Evolutionary conservation across 2,113 vertebrate species (phyloP), one percentile per base, ranked within the genome.

Genomic region (Coturnix japonica): DNA sequence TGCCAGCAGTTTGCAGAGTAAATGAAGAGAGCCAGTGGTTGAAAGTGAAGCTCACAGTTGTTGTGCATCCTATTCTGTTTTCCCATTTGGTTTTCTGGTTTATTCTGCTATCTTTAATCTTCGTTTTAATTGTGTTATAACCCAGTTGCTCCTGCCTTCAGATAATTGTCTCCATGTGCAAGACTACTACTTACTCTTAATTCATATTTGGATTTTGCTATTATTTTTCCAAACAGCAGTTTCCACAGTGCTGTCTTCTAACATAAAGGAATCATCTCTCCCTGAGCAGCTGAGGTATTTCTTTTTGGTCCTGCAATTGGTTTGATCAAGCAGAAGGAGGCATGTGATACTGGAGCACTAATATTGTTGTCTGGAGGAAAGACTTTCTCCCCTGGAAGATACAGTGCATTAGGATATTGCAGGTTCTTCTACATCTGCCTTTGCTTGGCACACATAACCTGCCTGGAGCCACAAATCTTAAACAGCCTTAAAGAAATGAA

Each of bases 281-380:
- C 25, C 13, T 61, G n/a, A 83, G 37, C 31, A 75, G 13, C 51
- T 91, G 65, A 88, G 66, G 51, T 93, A 51, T 75, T 86, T 91
- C 39, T 80, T 13, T 89, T 85, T 2, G 1, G 43, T 85, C 64
- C 31, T 53, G 44, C 87, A 64, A 74, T 39, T 61, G 30, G 47
- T 78, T 85, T 90, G 63, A 85, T 92, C 75, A 85, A 72, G 64
- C 46, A 89, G 76, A 93, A 83, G 63, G 78, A 70, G 43, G 46
- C 33, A 64, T 51, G 64, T 66, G 71, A 60, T n/a, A 39, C 15
- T 31, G 39, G 13, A 79, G 35, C 35, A 28, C 26, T 81, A 75
- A 71, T 75, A 37, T 21, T 91, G 59, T 80, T 7, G 1, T 60
- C 74, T 64, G 12, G 37, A 78, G 35, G 31, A 35, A 94, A 86